A percentile compares a stretch with the other conserved stretches of the same genome.
phyloP scores from a whole-genome alignment of 1,140 invertebrate genomes.

The Aporrectodea caliginosa region DNA sequence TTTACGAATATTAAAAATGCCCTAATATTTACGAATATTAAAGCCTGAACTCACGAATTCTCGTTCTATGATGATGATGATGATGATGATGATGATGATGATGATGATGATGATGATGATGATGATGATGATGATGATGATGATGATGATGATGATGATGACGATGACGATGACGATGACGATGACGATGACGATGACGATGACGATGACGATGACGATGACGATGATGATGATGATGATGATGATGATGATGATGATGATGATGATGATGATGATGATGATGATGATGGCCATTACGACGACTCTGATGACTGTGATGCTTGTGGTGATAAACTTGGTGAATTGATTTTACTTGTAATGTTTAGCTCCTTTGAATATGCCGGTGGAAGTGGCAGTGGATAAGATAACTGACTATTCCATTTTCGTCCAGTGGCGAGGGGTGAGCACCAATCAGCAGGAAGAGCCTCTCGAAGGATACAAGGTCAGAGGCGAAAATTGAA shows the following conservation, averaged over 20 bases:
- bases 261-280: background rate
- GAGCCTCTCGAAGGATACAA: conserved; percentile 91
- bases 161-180: no score
- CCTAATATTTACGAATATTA: no score
- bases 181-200: no score
- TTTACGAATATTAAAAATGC: no score
- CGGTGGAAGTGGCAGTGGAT: conserved; percentile 79
- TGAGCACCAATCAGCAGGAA: conserved; percentile 70
- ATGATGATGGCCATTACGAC: background rate
- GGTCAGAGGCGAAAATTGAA: no score
- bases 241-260: background rate
- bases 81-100: background rate
- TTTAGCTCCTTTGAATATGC: conserved; percentile 81
- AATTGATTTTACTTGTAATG: no score
- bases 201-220: no score
- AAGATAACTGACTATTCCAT: conserved; percentile 64
- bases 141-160: no score
- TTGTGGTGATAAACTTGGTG: background rate
- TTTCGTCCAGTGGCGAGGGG: conserved; percentile 84
- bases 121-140: no score
- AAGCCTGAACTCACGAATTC: no score
- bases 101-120: no score
- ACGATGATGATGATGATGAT: background rate
- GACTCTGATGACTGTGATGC: conserved; percentile 3
- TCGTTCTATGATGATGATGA: no score